These are phyloP conservation scores for Metopolophium dirhodum DNA, from an alignment of 1,140 invertebrate species.

Conservation along the genomic window DNA sequence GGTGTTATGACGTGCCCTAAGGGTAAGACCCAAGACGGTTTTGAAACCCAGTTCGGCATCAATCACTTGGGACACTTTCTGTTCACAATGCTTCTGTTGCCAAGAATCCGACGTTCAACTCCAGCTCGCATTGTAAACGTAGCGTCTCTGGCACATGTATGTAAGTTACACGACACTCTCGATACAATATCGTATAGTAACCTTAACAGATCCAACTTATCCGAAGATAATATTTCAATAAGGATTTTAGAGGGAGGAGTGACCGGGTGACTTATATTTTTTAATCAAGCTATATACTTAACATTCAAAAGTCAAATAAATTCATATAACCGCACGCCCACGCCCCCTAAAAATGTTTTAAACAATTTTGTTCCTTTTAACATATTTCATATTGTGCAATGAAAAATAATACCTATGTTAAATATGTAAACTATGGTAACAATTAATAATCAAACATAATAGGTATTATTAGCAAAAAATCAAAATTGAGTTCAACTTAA, in stretches of 20 bases:
- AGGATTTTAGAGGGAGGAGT: neutral
- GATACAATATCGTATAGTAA: neutral
- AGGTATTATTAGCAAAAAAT: neutral
- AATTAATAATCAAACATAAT: neutral
- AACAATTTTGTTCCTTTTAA: neutral
- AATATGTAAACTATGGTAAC: neutral
- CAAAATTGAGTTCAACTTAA: neutral
- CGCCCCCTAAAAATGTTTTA: neutral
- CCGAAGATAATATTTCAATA: neutral
- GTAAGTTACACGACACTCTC: constrained; percentile 61
- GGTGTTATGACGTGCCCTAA: constrained; percentile 75
- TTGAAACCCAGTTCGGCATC: constrained; percentile 79
- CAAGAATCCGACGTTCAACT: constrained; percentile 67
- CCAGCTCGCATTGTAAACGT: constrained; percentile 75
- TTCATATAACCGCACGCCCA: neutral
- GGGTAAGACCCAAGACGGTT: constrained; percentile 67
- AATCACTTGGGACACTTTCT: constrained; percentile 88
- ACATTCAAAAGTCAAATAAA: neutral
- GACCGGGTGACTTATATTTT: neutral
- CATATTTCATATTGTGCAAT: neutral
- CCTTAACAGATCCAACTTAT: neutral
- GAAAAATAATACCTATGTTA: neutral
- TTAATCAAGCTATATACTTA: neutral
- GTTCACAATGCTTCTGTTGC: constrained; percentile 78
- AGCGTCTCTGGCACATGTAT: constrained; percentile 70